Evolutionary conservation across 2,797 vertebrate species (phyloP).

Genomic region (Euphonia xanthogaster): DNA sequence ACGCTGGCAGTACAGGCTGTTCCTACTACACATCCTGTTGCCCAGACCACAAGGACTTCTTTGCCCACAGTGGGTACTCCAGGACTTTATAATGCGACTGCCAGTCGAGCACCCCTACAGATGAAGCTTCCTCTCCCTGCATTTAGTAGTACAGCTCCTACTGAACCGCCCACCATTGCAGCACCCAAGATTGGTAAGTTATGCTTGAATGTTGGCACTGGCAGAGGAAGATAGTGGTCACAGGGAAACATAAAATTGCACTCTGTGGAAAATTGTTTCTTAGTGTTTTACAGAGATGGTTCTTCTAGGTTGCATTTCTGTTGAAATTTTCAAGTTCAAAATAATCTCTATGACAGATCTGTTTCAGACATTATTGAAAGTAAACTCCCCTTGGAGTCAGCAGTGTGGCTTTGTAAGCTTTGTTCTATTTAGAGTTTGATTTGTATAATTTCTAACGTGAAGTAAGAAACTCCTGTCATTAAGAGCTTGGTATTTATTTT

Average conservation of each 20-base stretch:
- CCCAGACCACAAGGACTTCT: conserved; percentile 77
- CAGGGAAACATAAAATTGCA: neutral
- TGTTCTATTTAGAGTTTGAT: neutral
- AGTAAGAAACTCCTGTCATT: neutral
- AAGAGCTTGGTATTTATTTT: neutral
- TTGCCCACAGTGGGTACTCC: conserved; percentile 75
- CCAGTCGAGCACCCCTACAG: conserved; percentile 69
- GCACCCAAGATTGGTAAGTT: conserved; percentile 75
- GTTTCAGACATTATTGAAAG: neutral
- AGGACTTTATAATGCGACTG: conserved; percentile 71
- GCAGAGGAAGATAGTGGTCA: neutral
- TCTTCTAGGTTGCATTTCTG: neutral
- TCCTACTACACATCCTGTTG: conserved; percentile 74
- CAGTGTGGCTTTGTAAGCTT: neutral
- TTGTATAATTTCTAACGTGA: neutral
- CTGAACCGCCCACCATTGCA: conserved; percentile 44
- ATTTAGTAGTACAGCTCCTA: conserved; percentile 69
- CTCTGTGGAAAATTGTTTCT: neutral
- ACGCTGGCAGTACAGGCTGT: conserved; percentile 77
- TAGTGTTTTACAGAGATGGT: neutral
- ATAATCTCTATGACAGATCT: neutral
- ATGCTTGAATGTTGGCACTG: neutral
- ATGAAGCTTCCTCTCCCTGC: conserved; percentile 77
- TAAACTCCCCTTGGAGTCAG: neutral
- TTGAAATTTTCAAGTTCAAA: neutral